Base-by-base conservation (phyloP, 2,797 vertebrate genomes). In the Tenualosa ilisha region DNA sequence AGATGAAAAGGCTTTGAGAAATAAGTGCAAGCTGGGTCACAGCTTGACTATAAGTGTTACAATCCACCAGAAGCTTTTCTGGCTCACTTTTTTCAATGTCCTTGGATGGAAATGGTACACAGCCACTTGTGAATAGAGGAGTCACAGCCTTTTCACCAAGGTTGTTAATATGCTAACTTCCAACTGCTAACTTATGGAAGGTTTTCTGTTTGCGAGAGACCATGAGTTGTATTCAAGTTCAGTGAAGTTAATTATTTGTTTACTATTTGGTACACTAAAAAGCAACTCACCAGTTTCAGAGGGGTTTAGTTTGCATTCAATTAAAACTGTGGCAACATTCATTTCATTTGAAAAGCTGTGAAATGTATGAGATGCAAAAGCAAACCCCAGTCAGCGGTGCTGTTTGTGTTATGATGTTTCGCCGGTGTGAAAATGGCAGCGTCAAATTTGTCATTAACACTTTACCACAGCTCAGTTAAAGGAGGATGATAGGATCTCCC, bases 1-100 rank as follows among this genome's bases (percentile, higher is more conserved):
- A 46, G 72, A 79, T 79, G 72, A 79, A 79, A 79, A 22, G 72
- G 72, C 72, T 79, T 79, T 79, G 72, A 46, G 17, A 79, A 79
- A 79, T 79, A 40, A 22, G 26, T 43, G 40, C 72, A 79, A 79
- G 40, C 40, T 46, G 72, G 72, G 17, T 79, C 72, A 46, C 72
- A 79, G 72, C 72, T 22, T 17, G 72, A 79, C 72, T 79, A 4
- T 46, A 37, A 46, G 72, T 79, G 72, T 46, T 46, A 46, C 72
- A 46, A 40, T 46, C 72, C 40, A 79, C 37, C 40, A 46, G 72
- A 79, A 20, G 72, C 72, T 46, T 79, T 79, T 79, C 72, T 75
- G 68, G 31, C 24, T 13, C 31, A 46, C 15, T 53, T 53, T 79
- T 75, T 43, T 43, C 22, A 20, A 79, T 22, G 72, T 79, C 17